These are phyloP conservation scores for Ptyas mucosa DNA, from an alignment of 2,113 vertebrate genomes.

Conservation along the genomic window DNA sequence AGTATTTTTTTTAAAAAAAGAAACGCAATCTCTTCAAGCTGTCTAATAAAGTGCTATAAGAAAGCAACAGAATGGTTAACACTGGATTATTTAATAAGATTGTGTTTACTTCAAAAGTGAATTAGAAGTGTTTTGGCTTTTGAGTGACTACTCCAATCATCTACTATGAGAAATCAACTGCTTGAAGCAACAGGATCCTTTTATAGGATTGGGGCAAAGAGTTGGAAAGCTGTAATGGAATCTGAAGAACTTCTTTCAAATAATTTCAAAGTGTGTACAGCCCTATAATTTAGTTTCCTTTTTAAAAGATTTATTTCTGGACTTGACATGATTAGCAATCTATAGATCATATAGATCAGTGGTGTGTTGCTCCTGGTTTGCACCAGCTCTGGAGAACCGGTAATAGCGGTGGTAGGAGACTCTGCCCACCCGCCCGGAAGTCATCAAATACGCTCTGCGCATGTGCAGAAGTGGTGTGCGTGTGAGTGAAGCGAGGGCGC, in stretches of 20 bases:
- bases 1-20: constrained; percentile 38
- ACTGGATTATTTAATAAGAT: constrained; percentile 1
- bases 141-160: background rate
- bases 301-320: background rate
- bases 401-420: too few species aligned
- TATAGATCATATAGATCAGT: background rate
- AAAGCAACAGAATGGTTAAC: constrained; percentile 24
- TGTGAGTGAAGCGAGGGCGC: too few species aligned
- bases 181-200: background rate
- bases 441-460: too few species aligned
- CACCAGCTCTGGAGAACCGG: too few species aligned
- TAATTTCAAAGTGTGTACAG: background rate
- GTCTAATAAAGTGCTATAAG: constrained; percentile 19
- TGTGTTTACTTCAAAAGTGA: background rate
- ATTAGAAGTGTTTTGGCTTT: background rate
- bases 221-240: background rate
- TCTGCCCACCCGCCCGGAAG: too few species aligned
- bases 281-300: background rate
- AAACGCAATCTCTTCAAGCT: constrained; percentile 22
- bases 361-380: too few species aligned
- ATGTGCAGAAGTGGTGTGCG: too few species aligned
- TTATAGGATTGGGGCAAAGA: background rate
- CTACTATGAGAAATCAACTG: background rate
- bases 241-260: background rate
- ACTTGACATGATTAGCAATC: background rate